Conservation (phyloP, 2,888 invertebrate genomes). For the Calameuta pallipes region DNA sequence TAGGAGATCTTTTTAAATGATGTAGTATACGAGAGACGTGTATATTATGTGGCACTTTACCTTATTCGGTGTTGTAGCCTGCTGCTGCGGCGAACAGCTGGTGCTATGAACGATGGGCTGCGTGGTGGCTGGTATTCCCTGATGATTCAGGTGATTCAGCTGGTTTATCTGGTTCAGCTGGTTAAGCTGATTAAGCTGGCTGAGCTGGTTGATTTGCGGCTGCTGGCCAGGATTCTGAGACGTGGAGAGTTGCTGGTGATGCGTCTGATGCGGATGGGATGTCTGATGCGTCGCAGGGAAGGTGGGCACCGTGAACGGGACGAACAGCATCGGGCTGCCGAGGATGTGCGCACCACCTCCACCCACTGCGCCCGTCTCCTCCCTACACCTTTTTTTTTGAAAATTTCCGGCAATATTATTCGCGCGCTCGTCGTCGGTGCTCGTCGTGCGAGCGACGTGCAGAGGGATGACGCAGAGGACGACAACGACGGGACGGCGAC, state of each 20-base stretch:
- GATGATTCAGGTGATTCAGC: slow-evolving; percentile 32
- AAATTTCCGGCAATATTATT: slow-evolving; percentile 9
- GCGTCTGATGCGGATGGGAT: slow-evolving; percentile 58
- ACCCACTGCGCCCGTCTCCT: slow-evolving; percentile 66
- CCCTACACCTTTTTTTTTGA: slow-evolving; percentile 60
- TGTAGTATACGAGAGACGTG: too few species aligned
- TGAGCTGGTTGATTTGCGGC: slow-evolving; percentile 38
- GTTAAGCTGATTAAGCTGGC: slow-evolving; percentile 59
- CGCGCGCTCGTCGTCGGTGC: not conserved
- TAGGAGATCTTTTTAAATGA: too few species aligned
- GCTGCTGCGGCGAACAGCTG: slow-evolving; percentile 64
- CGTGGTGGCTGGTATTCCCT: slow-evolving; percentile 49
- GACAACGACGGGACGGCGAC: not conserved
- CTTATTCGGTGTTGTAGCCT: slow-evolving; percentile 63
- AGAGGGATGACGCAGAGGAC: not conserved
- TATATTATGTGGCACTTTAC: slow-evolving; percentile 36
- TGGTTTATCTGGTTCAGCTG: slow-evolving; percentile 51
- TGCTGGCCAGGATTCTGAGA: slow-evolving; percentile 47
- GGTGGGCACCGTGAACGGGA: slow-evolving; percentile 65
- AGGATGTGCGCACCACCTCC: slow-evolving; percentile 66
- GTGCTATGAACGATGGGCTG: slow-evolving; percentile 57
- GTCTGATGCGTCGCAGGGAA: slow-evolving; percentile 63
- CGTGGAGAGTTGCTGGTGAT: slow-evolving; percentile 59
- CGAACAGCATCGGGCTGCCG: slow-evolving; percentile 67
- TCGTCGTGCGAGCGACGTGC: not conserved